phyloP scores from a whole-genome alignment of 2,797 vertebrate genomes.

The Lerista edwardsae region DNA sequence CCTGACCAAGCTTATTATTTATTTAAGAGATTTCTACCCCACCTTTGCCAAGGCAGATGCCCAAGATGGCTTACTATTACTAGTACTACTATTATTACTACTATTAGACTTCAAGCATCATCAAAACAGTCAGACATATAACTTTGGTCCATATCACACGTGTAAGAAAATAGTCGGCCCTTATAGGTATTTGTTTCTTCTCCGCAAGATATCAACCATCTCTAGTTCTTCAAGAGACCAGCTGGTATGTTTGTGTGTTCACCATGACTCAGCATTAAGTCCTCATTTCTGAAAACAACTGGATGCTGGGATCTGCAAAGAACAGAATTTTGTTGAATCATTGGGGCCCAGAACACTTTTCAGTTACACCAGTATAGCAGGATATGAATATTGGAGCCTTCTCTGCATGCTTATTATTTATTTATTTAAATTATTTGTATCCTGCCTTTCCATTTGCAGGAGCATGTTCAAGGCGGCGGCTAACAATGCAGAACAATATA shows the following conservation, averaged over 20 bases:
- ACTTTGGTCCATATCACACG: not conserved
- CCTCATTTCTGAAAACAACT: not conserved
- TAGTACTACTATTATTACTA: no score
- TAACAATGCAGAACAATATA: no score
- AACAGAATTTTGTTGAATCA: not conserved
- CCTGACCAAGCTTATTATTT: no score
- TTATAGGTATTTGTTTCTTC: not conserved
- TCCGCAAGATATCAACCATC: not conserved
- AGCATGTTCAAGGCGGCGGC: no score
- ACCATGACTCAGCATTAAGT: not conserved
- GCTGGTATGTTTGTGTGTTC: not conserved
- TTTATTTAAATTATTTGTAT: no score
- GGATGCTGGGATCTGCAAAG: not conserved
- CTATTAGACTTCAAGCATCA: no score
- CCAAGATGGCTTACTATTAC: no score
- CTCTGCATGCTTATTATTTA: not conserved
- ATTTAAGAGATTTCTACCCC: no score
- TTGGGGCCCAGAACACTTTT: not conserved
- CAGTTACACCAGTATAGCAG: not conserved
- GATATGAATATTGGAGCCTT: not conserved
- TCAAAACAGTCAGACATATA: no score
- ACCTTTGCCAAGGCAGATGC: no score
- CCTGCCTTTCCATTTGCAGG: no score
- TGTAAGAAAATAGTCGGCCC: not conserved
- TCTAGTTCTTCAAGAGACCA: not conserved